These are phyloP conservation scores for Rhopalosiphum padi DNA, from an alignment of 1,140 invertebrate genomes.

Conservation along the genomic window DNA sequence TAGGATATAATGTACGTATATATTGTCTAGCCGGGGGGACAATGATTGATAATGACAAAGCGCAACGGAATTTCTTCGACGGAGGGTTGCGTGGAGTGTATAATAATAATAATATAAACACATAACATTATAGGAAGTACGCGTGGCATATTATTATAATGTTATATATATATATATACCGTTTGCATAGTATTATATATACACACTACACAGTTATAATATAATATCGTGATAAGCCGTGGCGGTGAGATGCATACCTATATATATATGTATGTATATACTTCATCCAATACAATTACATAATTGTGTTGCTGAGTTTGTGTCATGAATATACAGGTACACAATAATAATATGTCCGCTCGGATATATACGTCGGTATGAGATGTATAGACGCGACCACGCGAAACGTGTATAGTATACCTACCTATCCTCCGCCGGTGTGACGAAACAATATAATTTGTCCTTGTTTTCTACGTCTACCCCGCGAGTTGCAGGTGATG, in stretches of 20 bases:
- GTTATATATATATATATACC: too few species aligned
- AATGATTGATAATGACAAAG: conserved; percentile 40
- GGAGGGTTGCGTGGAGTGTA: not conserved
- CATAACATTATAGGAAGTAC: not conserved
- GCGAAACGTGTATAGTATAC: not conserved
- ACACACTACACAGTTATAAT: not conserved
- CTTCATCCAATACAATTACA: not conserved
- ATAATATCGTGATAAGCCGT: not conserved
- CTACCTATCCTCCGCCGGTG: not conserved
- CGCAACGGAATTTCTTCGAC: not conserved
- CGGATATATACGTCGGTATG: too few species aligned
- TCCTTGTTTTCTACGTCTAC: too few species aligned
- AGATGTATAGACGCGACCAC: not conserved
- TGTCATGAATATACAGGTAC: not conserved
- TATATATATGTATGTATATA: not conserved
- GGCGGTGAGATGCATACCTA: not conserved
- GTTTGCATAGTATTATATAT: too few species aligned
- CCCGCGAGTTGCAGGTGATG: too few species aligned
- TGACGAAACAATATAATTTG: too few species aligned
- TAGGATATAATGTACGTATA: not conserved
- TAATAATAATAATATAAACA: not conserved
- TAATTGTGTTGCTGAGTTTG: not conserved
- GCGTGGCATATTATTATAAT: not conserved
- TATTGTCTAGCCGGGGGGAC: not conserved
- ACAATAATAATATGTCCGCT: too few species aligned